Evolutionary conservation across 1,140 invertebrate species (phyloP).

Genomic region (Lysiphlebus fabarum): DNA sequence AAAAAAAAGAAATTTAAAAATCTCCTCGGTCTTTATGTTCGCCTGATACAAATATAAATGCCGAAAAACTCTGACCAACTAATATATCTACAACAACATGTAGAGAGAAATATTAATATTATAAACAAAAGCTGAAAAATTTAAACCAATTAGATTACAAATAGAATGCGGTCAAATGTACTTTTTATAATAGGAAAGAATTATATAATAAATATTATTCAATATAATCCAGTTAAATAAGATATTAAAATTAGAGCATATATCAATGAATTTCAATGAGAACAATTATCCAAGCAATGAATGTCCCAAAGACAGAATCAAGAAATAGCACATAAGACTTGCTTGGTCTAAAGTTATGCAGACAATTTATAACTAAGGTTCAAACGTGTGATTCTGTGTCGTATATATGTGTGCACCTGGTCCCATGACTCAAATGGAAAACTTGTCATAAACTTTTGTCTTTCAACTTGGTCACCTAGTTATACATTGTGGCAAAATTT

Average conservation of each 20-base stretch:
- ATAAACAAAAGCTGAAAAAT: no score
- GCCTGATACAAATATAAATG: no score
- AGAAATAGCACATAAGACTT: slow-evolving; percentile 14
- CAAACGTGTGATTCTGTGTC: slow-evolving; percentile 17
- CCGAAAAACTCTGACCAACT: no score
- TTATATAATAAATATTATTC: no score
- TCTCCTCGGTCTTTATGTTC: no score
- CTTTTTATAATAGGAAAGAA: no score
- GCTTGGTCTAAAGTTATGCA: slow-evolving; percentile 20
- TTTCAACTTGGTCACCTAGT: slow-evolving; percentile 30
- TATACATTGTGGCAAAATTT: slow-evolving; percentile 27
- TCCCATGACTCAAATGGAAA: slow-evolving; percentile 10
- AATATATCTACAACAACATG: no score
- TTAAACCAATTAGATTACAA: no score
- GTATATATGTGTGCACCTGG: slow-evolving; percentile 11
- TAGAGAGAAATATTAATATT: no score
- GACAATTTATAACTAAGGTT: slow-evolving; percentile 25
- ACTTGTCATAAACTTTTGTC: slow-evolving; percentile 27
- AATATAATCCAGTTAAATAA: not conserved
- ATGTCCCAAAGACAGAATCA: slow-evolving; percentile 16
- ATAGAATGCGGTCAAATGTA: no score
- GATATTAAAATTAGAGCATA: not conserved
- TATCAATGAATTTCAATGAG: slow-evolving; percentile 7
- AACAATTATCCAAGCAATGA: slow-evolving; percentile 23
- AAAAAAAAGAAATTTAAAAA: no score